Evolutionary conservation across 37 sponge, comb jelly and placozoan genomes (phyloP), one percentile per base, ranked within the genome.

Genomic region (Cliona cf. orientalis): DNA sequence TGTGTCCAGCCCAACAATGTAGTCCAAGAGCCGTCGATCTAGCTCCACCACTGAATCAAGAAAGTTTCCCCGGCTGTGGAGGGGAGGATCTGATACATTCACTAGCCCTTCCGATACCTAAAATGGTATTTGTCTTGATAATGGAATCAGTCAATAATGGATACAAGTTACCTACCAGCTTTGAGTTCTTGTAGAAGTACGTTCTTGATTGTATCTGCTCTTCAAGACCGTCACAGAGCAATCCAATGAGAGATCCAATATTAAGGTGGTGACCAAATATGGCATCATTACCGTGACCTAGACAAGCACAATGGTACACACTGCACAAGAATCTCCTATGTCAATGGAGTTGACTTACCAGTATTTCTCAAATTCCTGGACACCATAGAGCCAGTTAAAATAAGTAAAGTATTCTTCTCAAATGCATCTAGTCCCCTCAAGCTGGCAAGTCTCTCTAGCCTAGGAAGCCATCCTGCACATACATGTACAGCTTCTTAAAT

Each of bases 1-100:
- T 21, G 90, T 84, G 80, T 90, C 90, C 75, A 90, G 64, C 22
- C 90, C 90, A 2, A 90, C 90, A 44, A 90, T 90, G 67, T 90
- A 90, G 71, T 90, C 90, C 49, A 90, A 75, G 12, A 90, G 67
- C n/a, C 85, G 62, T 3, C 90, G 65, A 63, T 90, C 90, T 59
- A 90, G 58, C 75, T 84, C 70, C 65, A 90, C 82, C 71, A 53
- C 56, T 42, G 66, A 80, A 58, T 87, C 87, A 29, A 87, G 74
- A 32, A 87, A 87, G 74, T 87, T 87, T 32, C 80, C 80, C 38
- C 87, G 74, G 44, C 66, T 62, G n/a, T 73, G 71, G 3, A 87
- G 80, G n/a, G 87, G 87, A 35, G 80, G 80, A 34, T 87, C 87
- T 17, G 56, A 66, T 23, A 87, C 58, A 19, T 87, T 80, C 1